Evolutionary conservation across 2,113 vertebrate species (phyloP), one percentile per base, ranked within the genome.

Genomic region (Chunga burmeisteri): DNA sequence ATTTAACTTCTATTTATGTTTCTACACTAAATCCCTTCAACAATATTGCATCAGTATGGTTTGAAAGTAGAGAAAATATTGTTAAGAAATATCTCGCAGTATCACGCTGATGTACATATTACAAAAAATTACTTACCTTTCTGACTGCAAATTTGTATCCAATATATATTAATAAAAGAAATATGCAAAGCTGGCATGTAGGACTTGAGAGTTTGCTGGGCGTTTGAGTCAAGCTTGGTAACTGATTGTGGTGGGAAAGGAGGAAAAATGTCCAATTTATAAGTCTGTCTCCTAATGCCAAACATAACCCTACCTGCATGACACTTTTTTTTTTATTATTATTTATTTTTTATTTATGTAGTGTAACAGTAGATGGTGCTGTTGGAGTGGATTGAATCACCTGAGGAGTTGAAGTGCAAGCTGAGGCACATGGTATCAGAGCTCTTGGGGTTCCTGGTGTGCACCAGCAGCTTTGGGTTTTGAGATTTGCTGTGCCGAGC

Each of bases 311-410:
- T 49, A 22, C 16, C 19, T 67, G 19, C 27, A 1, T 58, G 16
- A 58, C 10, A 42, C 2, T 8, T 40, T 77, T 66, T 61, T 30
- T 17, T 46, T 62, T n/a, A 1, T 26, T n/a, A n/a, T n/a, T n/a
- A n/a, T n/a, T n/a, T n/a, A n/a, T n/a, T n/a, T n/a, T n/a, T n/a
- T n/a, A n/a, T n/a, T 62, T n/a, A 1, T 26, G 9, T 34, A 9
- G 20, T 4, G 11, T 71, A 26, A 42, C 95, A 79, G 66, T 34
- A 96, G 97, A 66, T 91, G 95, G 93, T 71, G 88, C 93, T 94
- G 44, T 81, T 81, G 56, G 52, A 78, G 55, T 10, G 25, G 18
- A 20, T 91, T 55, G 36, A 11, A 14, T 34, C 52, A 9, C 27
- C 11, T 29, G 36, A 53, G 53, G 78, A 40, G 16, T 11, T 11